A percentile compares a stretch with the other conserved stretches of the same genome.
Conservation (phyloP, 2,113 vertebrate genomes). For the Albula goreensis region DNA sequence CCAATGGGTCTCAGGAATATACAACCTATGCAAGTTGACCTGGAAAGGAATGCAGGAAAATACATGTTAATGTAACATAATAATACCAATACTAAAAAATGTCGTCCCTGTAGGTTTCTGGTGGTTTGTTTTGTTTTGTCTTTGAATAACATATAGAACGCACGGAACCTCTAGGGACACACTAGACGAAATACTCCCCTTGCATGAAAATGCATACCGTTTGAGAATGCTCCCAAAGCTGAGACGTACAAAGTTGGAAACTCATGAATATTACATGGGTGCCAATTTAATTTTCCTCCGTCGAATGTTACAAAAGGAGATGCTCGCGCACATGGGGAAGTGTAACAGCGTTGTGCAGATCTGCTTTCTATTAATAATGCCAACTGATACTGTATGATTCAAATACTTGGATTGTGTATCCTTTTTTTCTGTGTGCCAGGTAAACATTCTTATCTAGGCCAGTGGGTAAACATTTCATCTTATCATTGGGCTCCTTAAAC, state of each 20-base stretch:
- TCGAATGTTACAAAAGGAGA: conserved; percentile 53
- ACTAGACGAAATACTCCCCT: background rate
- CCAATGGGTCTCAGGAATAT: too few relatives aligned
- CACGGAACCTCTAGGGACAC: conserved; percentile 18
- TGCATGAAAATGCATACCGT: background rate
- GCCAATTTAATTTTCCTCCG: conserved; percentile 55
- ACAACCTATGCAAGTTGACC: too few relatives aligned
- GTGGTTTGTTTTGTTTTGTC: background rate
- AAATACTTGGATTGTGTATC: background rate
- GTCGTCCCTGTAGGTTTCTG: background rate
- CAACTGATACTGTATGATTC: background rate
- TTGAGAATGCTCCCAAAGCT: background rate
- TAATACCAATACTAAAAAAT: background rate
- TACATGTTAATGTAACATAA: background rate
- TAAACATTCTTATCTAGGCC: conserved; percentile 41
- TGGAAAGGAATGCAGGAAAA: background rate
- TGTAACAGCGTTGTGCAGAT: background rate
- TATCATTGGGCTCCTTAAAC: background rate
- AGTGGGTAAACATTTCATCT: background rate
- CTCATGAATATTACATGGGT: conserved; percentile 59
- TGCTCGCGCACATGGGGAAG: conserved; percentile 27
- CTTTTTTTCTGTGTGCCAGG: conserved; percentile 19
- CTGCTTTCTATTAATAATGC: conserved; percentile 32
- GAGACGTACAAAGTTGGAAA: background rate
- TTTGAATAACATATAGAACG: background rate